Conservation (phyloP, 1,140 invertebrate genomes). For the Drosophila kurseongensis region DNA sequence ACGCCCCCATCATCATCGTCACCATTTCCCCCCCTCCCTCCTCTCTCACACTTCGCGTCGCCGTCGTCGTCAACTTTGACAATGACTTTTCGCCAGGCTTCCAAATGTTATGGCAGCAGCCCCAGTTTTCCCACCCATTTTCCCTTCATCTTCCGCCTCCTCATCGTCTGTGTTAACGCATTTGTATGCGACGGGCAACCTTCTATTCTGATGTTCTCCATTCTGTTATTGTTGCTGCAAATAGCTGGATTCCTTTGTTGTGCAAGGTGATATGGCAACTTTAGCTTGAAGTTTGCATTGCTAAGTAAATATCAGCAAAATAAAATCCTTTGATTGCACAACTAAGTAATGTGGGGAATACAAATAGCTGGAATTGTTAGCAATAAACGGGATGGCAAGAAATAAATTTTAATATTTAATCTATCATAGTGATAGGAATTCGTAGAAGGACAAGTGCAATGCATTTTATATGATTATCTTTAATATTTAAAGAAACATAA, state of each 20-base stretch:
- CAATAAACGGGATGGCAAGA: neutral
- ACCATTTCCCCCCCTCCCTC: conserved; percentile 8
- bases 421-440: neutral
- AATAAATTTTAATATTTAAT: conserved; percentile 26
- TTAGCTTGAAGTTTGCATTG: conserved; percentile 21
- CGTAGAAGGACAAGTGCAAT: no score
- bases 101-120: conserved; percentile 59
- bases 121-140: conserved; percentile 21
- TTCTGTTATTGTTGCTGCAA: conserved; percentile 22
- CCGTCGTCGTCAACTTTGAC: conserved; percentile 65
- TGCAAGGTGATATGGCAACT: conserved; percentile 29
- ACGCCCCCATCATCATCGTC: conserved; percentile 54
- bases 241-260: conserved; percentile 22
- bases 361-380: neutral
- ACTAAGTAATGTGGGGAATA: conserved; percentile 5
- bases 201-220: conserved; percentile 19
- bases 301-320: conserved; percentile 25
- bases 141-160: neutral
- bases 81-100: conserved; percentile 77
- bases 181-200: conserved; percentile 38
- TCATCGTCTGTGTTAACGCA: conserved; percentile 47
- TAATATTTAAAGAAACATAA: no score
- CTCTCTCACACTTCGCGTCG: neutral
- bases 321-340: conserved; percentile 32
- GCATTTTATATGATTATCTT: neutral